Evolutionary conservation across 2,797 vertebrate species (phyloP), one percentile per base, ranked within the genome.

Genomic region (Rhinichthys osculus): DNA sequence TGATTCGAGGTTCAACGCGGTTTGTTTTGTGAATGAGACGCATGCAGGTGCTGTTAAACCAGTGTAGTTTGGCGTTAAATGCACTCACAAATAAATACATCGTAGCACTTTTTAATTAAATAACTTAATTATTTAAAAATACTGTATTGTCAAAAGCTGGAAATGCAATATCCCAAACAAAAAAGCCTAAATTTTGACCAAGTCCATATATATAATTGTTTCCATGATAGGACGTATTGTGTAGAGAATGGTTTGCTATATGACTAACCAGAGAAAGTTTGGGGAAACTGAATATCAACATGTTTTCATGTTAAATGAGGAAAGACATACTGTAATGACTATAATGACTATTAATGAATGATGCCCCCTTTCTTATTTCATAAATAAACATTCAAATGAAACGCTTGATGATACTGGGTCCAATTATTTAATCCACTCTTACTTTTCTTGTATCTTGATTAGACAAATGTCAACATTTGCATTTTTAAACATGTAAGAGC

Each of bases 341-440:
- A 69, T 57, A 44, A 73, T 87, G 14, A 76, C 35, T 67, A 59
- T 64, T 81, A 35, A 87, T 72, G 8, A 79, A 72, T 87, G 54
- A 72, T 83, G 16, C 72, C 59, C 59, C 57, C 23, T 67, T 35
- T 82, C 54, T 81, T 73, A 71, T 87, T 85, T 87, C 62, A 71
- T 73, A 66, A 85, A 85, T 85, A 87, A 87, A 87, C 72, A 81
- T 77, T 82, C 1, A 54, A 70, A 77, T 70, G 42, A 85, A 85
- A 62, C 71, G 72, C 52, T 62, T 62, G 3, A 80, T 76, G 1
- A 57, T 21, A 38, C 16, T 40, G 27, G 27, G 62, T 23, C 50
- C 4, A 52, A 52, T 64, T 7, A 0, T 3, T 77, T 3, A 33
- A 52, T 52, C 16, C 19, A 47, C 27, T 80, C 9, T 64, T 27